Evolutionary conservation across 2,797 vertebrate genomes (phyloP).

Genomic region (Lindbergichthys nudifrons): DNA sequence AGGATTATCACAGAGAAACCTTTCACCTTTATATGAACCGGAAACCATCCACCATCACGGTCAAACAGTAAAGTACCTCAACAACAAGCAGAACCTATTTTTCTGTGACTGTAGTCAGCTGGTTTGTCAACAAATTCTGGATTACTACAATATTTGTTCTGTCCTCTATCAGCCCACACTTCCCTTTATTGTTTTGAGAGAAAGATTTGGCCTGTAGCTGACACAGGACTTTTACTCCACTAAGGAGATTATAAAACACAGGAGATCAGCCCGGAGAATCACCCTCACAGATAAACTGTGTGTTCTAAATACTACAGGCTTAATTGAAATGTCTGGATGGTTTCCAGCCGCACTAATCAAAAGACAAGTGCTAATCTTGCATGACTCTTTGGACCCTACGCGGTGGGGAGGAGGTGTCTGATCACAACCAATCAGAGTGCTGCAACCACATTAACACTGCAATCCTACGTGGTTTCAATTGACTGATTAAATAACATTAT

Average conservation of each 20-base stretch:
- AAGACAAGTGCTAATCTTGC: constrained; percentile 68
- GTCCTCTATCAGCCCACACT: constrained; percentile 4
- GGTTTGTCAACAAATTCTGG: not conserved
- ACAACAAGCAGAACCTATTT: not conserved
- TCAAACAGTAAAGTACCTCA: not conserved
- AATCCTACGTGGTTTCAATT: constrained; percentile 40
- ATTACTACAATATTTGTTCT: not conserved
- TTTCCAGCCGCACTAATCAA: constrained; percentile 68
- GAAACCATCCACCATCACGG: not conserved
- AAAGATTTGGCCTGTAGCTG: constrained; percentile 43
- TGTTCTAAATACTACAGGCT: constrained; percentile 60
- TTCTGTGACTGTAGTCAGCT: not conserved
- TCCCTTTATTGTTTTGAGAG: constrained; percentile 30
- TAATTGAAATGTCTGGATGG: constrained; percentile 69
- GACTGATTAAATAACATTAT: constrained; percentile 43
- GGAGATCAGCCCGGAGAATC: constrained; percentile 62
- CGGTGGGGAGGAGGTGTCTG: constrained; percentile 9
- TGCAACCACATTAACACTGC: constrained; percentile 16
- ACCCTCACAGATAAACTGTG: constrained; percentile 54
- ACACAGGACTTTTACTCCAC: constrained; percentile 43
- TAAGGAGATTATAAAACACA: constrained; percentile 75
- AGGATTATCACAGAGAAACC: constrained; percentile 1
- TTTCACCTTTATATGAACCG: not conserved
- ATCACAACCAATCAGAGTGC: constrained; percentile 42
- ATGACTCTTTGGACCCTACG: constrained; percentile 39